Evolutionary conservation across 2,888 invertebrate species (phyloP), one percentile per base, ranked within the genome.

Genomic region (Drosophila monieri): DNA sequence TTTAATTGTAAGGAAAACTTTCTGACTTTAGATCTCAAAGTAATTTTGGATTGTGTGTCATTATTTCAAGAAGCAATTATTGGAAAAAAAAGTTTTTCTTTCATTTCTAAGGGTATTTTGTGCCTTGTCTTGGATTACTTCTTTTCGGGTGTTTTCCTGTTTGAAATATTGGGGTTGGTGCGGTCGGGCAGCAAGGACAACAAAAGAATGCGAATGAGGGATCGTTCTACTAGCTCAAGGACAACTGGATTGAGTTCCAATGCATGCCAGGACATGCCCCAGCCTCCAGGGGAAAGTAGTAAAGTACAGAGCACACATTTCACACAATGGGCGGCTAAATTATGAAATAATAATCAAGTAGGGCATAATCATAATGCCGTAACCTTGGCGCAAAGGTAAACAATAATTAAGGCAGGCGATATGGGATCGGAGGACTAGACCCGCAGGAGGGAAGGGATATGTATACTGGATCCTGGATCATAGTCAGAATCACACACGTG

Each of bases 321-420:
- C 39, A 60, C 56, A 74, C 69, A 72, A 78, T 49, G 57, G 54
- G 57, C 65, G 66, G 55, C 61, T 54, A 56, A 72, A 76, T 81
- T 80, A 76, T 87, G 81, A 87, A 87, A 76, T 85, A 85, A 85
- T 78, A 78, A 76, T 80, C 78, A 84, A 75, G 80, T 86, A 53
- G 73, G 51, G 62, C 51, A 77, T 69, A 77, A 84, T 84, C 73
- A 80, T 71, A 77, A 73, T 59, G 81, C 52, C 74, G 70, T 85
- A 85, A 85, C 85, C 88, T 85, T 85, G 86, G 85, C 66, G 73
- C 56, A 32, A 70, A 71, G 65, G 85, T 85, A 88, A 84, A 88
- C 83, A 84, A 83, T 79, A 88, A 88, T 88, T 88, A 85, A 68
- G 69, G 56, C 51, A 41, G 64, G 47, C 53, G 15, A 66, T 35